Base-by-base conservation (phyloP, 30 jellyfish, hydroid and myxozoan genomes). In the Chrysaora quinquecirrha region DNA sequence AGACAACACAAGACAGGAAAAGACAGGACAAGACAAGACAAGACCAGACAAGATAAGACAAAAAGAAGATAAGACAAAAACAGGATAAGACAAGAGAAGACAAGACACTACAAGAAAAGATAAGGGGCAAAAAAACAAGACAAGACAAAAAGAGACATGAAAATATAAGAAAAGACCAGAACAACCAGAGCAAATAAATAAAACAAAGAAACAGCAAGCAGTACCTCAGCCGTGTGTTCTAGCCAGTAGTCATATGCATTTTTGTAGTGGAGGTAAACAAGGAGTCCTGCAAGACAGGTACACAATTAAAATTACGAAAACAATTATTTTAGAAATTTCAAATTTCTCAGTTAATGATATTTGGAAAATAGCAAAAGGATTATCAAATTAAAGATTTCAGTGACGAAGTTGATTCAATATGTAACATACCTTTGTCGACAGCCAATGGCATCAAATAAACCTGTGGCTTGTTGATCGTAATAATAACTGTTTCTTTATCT, bases 401-500 rank as follows among this genome's bases (percentile, higher is more conserved):
- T n/a, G n/a, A n/a, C n/a, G n/a, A n/a, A n/a, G n/a, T n/a, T n/a
- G n/a, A n/a, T n/a, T n/a, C n/a, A n/a, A n/a, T n/a, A n/a, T n/a
- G n/a, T n/a, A n/a, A n/a, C n/a, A n/a, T 67, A 91, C 98, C 98
- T 92, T 92, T 92, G 66, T 92, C 98, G 14, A 92, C 96, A 60
- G 98, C 98, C 80, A 94, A 69, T 19, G 96, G 96, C 95, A 85
- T 80, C 56, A 92, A 34, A 71, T 50, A 87, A n/a, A 82, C 38
- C 16, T 76, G 92, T 14, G 98, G 98, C 33, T 86, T 75, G 81
- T 78, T 83, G 60, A 92, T 73, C 21, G 98, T 86, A 6, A 92
- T 87, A n/a, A 85, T 69, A 2, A 92, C 95, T 1, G 98, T 81
- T 60, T 92, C 98, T 70, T 89, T 89, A 54, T 77, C 96, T 80